phyloP scores from a whole-genome alignment of 1,140 invertebrate genomes.

The Heliconius nattereri region DNA sequence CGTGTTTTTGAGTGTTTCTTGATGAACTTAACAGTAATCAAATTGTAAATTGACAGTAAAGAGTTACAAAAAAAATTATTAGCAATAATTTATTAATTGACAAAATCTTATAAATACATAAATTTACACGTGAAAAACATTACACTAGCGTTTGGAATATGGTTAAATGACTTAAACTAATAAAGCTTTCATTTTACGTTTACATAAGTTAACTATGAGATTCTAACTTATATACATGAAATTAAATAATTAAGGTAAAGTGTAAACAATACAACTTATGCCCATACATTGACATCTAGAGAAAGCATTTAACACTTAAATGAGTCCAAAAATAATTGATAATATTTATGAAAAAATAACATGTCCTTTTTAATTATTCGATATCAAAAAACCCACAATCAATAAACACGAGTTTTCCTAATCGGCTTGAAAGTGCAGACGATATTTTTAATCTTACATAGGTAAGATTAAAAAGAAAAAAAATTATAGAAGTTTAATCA shows the following conservation, averaged over 20 bases:
- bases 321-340: background rate
- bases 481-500: background rate
- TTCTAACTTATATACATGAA: conserved; percentile 52
- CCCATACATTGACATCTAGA: background rate
- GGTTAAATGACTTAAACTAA: conserved; percentile 58
- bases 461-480: no score
- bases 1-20: background rate
- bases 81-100: conserved; percentile 28
- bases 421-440: background rate
- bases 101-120: conserved; percentile 6
- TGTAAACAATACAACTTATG: background rate
- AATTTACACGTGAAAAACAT: background rate
- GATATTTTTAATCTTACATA: background rate
- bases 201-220: conserved; percentile 54
- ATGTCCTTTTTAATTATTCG: no score
- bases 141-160: conserved; percentile 10
- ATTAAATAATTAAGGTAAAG: conserved; percentile 28
- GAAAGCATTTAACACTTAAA: background rate
- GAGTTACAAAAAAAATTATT: background rate
- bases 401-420: background rate
- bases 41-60: conserved; percentile 4
- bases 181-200: conserved; percentile 72
- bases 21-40: background rate
- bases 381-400: background rate
- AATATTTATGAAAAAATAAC: no score